phyloP scores from a whole-genome alignment of 1,140 invertebrate genomes.

The Belonocnema kinseyi region DNA sequence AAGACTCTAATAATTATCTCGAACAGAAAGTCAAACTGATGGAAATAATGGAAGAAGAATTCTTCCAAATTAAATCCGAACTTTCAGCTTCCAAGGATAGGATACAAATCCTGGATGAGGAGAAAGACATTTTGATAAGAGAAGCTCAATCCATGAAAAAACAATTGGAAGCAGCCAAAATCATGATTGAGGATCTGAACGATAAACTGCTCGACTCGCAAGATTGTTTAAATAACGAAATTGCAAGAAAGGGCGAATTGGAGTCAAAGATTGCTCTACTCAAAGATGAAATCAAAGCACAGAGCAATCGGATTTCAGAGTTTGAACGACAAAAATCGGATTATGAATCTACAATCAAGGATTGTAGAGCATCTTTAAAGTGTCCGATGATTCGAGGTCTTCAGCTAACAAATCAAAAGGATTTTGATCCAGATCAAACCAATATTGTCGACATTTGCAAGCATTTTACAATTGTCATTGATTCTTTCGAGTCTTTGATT shows the following conservation, averaged over 20 bases:
- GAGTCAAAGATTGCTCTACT: constrained; percentile 4
- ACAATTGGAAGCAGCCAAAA: constrained; percentile 29
- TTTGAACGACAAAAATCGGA: constrained; percentile 15
- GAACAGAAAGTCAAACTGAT: constrained; percentile 48
- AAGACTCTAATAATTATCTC: constrained; percentile 43
- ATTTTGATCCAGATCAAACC: constrained; percentile 12
- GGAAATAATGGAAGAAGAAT: constrained; percentile 31
- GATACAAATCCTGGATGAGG: constrained; percentile 14
- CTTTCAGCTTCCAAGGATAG: constrained; percentile 31
- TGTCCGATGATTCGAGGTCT: constrained; percentile 28
- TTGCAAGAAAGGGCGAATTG: neutral
- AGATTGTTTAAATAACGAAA: constrained; percentile 2
- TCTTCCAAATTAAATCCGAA: constrained; percentile 12
- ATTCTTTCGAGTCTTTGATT: constrained; percentile 32
- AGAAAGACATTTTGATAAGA: constrained; percentile 34
- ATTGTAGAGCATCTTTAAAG: constrained; percentile 29
- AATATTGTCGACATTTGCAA: constrained; percentile 33
- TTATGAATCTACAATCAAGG: constrained; percentile 24
- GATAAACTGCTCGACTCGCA: neutral
- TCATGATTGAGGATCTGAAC: neutral
- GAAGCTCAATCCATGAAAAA: constrained; percentile 19
- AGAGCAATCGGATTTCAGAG: neutral
- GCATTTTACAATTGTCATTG: constrained; percentile 6
- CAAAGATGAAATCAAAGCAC: constrained; percentile 28
- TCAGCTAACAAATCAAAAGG: constrained; percentile 30